Evolutionary conservation across 2,888 invertebrate genomes (phyloP).

Genomic region (Hirtodrosophila trivittata): DNA sequence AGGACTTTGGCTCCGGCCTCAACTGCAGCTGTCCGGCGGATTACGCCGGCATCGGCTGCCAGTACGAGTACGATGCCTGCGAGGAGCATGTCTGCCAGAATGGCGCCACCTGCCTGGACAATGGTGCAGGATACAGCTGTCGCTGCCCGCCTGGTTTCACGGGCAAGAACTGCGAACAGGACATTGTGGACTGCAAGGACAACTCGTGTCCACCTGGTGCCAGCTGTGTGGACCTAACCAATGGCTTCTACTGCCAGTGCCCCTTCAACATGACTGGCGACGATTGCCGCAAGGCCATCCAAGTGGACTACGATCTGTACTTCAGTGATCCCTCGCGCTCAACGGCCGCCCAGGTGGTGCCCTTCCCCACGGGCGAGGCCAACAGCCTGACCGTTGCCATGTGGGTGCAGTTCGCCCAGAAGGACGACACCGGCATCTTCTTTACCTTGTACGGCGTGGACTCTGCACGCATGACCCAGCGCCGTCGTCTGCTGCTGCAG

Average conservation of each 20-base stretch:
- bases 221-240: conserved; percentile 95
- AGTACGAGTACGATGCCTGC: conserved; percentile 96
- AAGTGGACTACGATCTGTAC: conserved; percentile 98
- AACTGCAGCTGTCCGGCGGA: conserved; percentile 96
- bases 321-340: conserved; percentile 96
- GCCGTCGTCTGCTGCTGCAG: conserved; percentile 92
- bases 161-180: conserved; percentile 94
- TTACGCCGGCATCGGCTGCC: conserved; percentile 94
- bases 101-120: conserved; percentile 95
- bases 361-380: conserved; percentile 91
- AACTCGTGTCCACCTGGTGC: conserved; percentile 97
- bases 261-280: conserved; percentile 98
- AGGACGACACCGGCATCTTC: conserved; percentile 96
- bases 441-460: conserved; percentile 96
- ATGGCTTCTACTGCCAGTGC: conserved; percentile 97
- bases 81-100: conserved; percentile 95
- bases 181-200: conserved; percentile 95
- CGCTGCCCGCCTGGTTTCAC: conserved; percentile 91
- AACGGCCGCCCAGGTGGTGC: conserved; percentile 96
- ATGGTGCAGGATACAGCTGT: conserved; percentile 93
- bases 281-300: conserved; percentile 98
- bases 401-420: conserved; percentile 98
- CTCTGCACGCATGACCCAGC: conserved; percentile 90
- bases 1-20: conserved; percentile 96
- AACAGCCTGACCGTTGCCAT: conserved; percentile 94